A percentile compares a stretch with the other conserved stretches of the same genome.
Conservation (phyloP, 2,797 vertebrate genomes). For the Martes flavigula region DNA sequence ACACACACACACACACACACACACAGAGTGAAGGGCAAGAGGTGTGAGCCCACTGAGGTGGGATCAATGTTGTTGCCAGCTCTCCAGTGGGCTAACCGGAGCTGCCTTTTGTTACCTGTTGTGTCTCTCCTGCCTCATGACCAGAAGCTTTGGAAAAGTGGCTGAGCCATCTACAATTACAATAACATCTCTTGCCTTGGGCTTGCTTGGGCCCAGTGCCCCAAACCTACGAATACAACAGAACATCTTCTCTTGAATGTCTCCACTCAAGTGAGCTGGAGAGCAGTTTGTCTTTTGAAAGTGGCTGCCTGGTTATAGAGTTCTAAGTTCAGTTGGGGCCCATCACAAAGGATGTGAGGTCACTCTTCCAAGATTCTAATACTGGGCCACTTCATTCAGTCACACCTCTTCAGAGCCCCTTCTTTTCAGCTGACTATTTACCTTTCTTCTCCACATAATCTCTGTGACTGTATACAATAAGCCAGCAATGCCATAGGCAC, state of each 20-base stretch:
- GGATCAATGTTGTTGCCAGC: background rate
- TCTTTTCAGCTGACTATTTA: background rate
- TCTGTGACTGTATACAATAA: background rate
- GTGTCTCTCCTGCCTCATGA: background rate
- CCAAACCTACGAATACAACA: rapidly evolving
- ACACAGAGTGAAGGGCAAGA: background rate
- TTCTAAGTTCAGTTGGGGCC: background rate
- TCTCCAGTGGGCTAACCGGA: background rate
- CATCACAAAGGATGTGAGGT: background rate
- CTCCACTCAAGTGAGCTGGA: background rate
- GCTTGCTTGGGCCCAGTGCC: background rate
- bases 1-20: background rate
- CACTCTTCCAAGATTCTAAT: background rate
- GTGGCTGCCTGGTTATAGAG: background rate
- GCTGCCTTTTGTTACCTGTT: background rate
- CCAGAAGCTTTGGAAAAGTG: no score
- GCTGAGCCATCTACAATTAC: background rate
- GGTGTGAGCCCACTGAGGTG: background rate
- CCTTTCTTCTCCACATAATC: background rate
- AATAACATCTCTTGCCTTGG: background rate
- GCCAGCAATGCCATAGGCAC: no score
- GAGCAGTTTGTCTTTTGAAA: background rate
- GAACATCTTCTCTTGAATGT: background rate
- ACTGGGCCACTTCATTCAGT: background rate
- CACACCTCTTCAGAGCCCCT: background rate